A percentile compares a stretch with the other conserved stretches of the same genome.
These are phyloP conservation scores for Parelbella ahira DNA, from an alignment of 2,888 invertebrate species.

Conservation along the genomic window DNA sequence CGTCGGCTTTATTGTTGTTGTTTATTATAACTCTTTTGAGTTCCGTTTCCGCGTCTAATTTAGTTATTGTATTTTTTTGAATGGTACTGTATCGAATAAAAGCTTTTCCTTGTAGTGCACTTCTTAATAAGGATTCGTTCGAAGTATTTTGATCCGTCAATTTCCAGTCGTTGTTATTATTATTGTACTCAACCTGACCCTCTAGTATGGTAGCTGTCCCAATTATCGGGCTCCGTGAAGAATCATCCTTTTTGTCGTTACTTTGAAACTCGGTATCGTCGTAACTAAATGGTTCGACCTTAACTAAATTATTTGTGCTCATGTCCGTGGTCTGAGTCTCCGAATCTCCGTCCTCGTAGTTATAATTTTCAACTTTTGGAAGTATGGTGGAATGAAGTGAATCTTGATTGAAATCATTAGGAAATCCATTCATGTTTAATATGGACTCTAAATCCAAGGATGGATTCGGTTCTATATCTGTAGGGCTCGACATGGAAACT, in stretches of 20 bases:
- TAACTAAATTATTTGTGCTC: constrained; percentile 81
- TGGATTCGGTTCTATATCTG: constrained; percentile 80
- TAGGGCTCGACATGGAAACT: constrained; percentile 81
- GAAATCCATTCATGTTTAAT: constrained; percentile 84
- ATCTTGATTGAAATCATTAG: constrained; percentile 80
- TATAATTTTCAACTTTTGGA: constrained; percentile 86
- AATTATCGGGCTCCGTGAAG: constrained; percentile 58
- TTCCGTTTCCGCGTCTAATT: constrained; percentile 61
- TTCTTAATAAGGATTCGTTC: constrained; percentile 88
- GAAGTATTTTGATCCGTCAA: constrained; percentile 86
- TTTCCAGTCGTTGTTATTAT: constrained; percentile 92
- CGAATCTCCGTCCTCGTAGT: constrained; percentile 89
- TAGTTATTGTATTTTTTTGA: constrained; percentile 74
- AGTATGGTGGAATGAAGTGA: constrained; percentile 72
- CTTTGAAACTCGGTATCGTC: constrained; percentile 62
- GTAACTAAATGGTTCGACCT: constrained; percentile 66
- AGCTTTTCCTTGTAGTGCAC: constrained; percentile 91
- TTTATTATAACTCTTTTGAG: constrained; percentile 65
- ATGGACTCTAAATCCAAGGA: constrained; percentile 89
- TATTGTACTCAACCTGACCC: constrained; percentile 79
- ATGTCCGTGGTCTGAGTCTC: constrained; percentile 87
- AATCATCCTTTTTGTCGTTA: constrained; percentile 68
- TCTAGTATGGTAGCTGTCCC: constrained; percentile 78
- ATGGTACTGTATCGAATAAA: constrained; percentile 77
- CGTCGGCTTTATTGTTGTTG: constrained; percentile 72